These are phyloP conservation scores for Alviniconcha strummeri DNA, from an alignment of 2,888 invertebrate genomes.

Conservation along the genomic window DNA sequence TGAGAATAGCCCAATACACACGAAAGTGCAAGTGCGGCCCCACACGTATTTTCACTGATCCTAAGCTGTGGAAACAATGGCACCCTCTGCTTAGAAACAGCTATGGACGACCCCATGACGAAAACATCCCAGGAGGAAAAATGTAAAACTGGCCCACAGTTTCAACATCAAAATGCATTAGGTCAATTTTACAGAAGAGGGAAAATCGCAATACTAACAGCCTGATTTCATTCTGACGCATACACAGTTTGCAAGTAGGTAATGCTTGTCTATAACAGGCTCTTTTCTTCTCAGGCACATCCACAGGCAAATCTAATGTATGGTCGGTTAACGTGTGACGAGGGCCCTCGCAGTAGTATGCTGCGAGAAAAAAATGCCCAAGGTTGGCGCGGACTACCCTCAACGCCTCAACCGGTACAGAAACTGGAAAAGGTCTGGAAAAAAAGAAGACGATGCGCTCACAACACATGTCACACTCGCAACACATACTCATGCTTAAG, in stretches of 20 bases:
- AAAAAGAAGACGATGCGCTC: neutral
- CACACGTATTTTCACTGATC: no score
- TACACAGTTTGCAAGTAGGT: neutral
- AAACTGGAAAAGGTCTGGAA: neutral
- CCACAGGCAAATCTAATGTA: neutral
- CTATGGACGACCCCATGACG: conserved; percentile 12
- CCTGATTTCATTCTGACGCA: neutral
- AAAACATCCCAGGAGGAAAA: neutral
- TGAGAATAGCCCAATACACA: no score
- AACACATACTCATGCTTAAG: neutral
- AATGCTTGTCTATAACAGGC: neutral
- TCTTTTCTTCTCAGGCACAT: neutral
- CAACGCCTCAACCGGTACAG: neutral
- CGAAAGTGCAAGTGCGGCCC: no score
- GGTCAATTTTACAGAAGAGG: neutral
- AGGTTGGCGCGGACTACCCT: no score
- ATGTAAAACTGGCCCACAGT: neutral
- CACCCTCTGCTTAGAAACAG: neutral
- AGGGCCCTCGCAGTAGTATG: no score
- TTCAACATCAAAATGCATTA: neutral
- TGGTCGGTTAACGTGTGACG: no score
- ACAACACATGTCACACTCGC: neutral
- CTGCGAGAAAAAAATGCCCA: no score
- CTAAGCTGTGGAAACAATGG: neutral
- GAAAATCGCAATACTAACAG: no score